Percentiles rank a stretch among this genome's conserved stretches.
Conservation (phyloP, 2,888 invertebrate genomes). For the Candidula unifasciata region DNA sequence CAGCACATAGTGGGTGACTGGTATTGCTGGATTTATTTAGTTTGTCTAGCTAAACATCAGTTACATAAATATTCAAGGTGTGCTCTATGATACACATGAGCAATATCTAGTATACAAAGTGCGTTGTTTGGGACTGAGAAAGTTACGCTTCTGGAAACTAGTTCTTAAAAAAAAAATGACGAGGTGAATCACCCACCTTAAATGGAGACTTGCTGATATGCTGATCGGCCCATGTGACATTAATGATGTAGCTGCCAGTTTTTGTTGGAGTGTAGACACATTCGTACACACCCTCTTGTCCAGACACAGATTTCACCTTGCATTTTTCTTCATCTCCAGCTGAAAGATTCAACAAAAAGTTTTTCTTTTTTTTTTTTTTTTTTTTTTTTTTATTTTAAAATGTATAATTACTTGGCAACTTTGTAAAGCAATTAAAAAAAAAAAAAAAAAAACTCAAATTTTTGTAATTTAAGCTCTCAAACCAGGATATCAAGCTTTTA, state of each 20-base stretch:
- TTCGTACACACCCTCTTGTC: constrained; percentile 80
- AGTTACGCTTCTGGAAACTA: too few species aligned
- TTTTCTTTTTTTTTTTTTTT: not conserved
- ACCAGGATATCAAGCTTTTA: too few species aligned
- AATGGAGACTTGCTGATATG: constrained; percentile 88
- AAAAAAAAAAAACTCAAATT: too few species aligned
- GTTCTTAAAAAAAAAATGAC: too few species aligned
- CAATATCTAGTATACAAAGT: too few species aligned
- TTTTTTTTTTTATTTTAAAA: not conserved
- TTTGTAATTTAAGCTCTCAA: too few species aligned
- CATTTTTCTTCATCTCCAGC: constrained; percentile 85
- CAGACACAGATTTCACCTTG: constrained; percentile 79
- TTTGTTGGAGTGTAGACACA: constrained; percentile 86
- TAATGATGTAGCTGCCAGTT: constrained; percentile 88
- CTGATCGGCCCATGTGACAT: constrained; percentile 87
- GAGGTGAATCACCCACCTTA: constrained; percentile 57
- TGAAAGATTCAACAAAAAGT: constrained; percentile 55
- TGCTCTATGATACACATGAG: too few species aligned
- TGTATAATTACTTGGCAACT: not conserved
- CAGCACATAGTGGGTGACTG: too few species aligned
- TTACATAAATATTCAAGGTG: too few species aligned
- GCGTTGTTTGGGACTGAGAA: not conserved
- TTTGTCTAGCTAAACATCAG: too few species aligned
- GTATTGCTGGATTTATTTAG: too few species aligned
- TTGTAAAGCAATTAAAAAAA: not conserved